Base-by-base conservation (phyloP, 2,113 vertebrate genomes). In the Gorsachius goisagi region DNA sequence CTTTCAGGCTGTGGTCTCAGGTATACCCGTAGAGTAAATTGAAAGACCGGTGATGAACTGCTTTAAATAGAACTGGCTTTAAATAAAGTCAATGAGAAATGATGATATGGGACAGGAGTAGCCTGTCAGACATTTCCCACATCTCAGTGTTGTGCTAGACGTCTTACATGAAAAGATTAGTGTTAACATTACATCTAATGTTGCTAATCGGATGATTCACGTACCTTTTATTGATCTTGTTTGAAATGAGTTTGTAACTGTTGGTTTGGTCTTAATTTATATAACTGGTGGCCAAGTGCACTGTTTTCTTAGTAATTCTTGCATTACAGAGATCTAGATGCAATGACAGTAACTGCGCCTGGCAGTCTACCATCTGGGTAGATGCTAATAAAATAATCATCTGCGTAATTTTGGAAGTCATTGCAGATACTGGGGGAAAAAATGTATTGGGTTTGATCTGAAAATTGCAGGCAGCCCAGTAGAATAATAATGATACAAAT, bases 401-500 rank as follows among this genome's bases (percentile, higher is more conserved):
- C 92, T 92, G 90, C 92, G 88, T 96, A 88, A 92, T 97, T 95
- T 89, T 96, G 90, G 93, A 96, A 96, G 90, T 93, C 93, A 85
- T 88, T 94, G 89, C 75, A 83, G 94, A 89, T 89, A 94, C 86
- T 92, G 64, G 60, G 63, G 63, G 49, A 11, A 55, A 55, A 95
- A 96, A 81, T 77, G 35, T 84, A 95, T 95, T 86, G 52, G 52
- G 41, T 93, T 96, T 97, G 96, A 97, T 92, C 85, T 94, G 95
- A 96, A 96, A 97, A 95, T 92, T 96, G 73, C 90, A 93, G 88
- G 55, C 92, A 89, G 72, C 85, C 35, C 8, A 12, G 69, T 90
- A 95, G 90, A 96, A 96, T 97, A 94, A 96, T 94, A 96, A 96
- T 92, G 92, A 93, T 96, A 88, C 47, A 94, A 96, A 96, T 93